Base-by-base conservation (phyloP, 2,113 vertebrate species). In the Athene noctua region DNA sequence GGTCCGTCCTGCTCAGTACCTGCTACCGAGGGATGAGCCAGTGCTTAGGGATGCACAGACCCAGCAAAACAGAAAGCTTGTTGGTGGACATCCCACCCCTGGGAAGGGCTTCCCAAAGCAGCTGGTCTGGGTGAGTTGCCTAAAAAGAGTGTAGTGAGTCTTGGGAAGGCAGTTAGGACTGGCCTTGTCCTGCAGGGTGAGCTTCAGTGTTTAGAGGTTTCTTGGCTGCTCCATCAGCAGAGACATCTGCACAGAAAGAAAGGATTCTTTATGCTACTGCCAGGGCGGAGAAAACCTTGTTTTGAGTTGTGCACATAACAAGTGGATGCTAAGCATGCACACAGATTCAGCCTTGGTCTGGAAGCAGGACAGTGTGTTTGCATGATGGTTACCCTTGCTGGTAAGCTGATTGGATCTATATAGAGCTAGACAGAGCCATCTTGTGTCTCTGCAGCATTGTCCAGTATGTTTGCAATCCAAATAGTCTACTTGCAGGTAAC, bases 361-460 rank as follows among this genome's bases (percentile, higher is more conserved):
- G 66, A 65, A 85, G 62, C 23, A 80, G 44, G 23, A 27, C 9
- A 1, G 1, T 32, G 51, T 70, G 29, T 74, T 74, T 81, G 20
- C 8, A 4, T 44, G 32, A 10, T 15, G 36, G 67, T 19, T 86
- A 61, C 15, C 6, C 15, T 8, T 72, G 29, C 57, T 59, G 22
- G n/a, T 85, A 46, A 80, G 29, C 52, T 93, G 70, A 6, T 22
- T 88, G 62, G 17, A 22, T 59, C 38, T 67, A 0, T 29, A 14
- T 1, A n/a, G 27, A 85, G 25, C 22, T 51, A 29, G 52, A 55
- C 17, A 85, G 80, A 68, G 14, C 46, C 8, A 59, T 16, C 29
- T 59, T 4, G 0, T 32, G 19, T 47, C 25, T 74, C 58, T 72
- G 34, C 0, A 0, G 26, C 0, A 0, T 36, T 52, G 26, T 23